Base-by-base conservation (phyloP, 2,888 invertebrate genomes). In the Eugnorisma glareosa region DNA sequence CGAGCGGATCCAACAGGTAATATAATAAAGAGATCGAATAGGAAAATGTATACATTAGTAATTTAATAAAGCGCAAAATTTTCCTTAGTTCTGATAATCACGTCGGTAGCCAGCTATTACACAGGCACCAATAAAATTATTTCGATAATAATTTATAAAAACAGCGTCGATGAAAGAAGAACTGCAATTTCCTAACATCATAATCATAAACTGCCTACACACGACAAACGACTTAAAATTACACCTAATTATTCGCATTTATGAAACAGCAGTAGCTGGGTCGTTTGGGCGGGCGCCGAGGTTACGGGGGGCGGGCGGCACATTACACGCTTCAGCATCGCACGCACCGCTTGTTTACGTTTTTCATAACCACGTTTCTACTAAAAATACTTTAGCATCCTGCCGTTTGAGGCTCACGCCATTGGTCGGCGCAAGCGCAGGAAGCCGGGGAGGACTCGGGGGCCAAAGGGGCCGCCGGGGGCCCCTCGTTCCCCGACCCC, bases 321-420 rank as follows among this genome's bases (percentile, higher is more conserved):
- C 89, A 88, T 89, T 91, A 92, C 90, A 92, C 90, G 90, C 91
- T 92, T 89, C 89, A 88, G 89, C 90, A 92, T 90, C 89, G 91
- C 92, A 92, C 93, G 90, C 92, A 92, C 89, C 90, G 93, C 94
- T 94, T 96, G 96, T 96, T 96, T 96, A 96, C 96, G 95, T 95
- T 96, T 95, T 95, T 94, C 93, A 92, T 94, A 93, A 95, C 95
- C 96, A 96, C 95, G 96, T 94, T 96, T 94, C 92, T 92, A 93
- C 96, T 96, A 96, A 95, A 96, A 96, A 96, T 96, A 96, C 94
- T 93, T 93, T 89, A 94, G 94, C 94, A 95, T 96, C 96, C 96
- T 96, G 95, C 95, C 96, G 96, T 95, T 96, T 96, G 95, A 93
- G 96, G 92, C 93, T 93, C 92, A 90, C 93, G 94, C 93, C 85